A percentile compares a stretch with the other conserved stretches of the same genome.
Evolutionary conservation across 2,113 vertebrate genomes (phyloP).

Genomic region (Blennius ocellaris): DNA sequence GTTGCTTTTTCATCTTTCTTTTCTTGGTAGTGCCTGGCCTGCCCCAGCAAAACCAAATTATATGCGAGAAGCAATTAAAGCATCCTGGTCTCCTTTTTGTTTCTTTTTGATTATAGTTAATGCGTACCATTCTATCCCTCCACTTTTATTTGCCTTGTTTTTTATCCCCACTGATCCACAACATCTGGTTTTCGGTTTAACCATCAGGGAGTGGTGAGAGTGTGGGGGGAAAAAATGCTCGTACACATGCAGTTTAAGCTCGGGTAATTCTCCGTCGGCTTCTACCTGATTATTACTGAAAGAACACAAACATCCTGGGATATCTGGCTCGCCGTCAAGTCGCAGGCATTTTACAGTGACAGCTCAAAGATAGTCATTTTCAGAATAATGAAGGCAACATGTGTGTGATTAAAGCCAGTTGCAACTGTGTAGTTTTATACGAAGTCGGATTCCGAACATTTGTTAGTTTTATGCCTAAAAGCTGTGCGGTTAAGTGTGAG

Average conservation of each 20-base stretch:
- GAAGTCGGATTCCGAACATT: constrained; percentile 14
- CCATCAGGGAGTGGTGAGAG: constrained; percentile 65
- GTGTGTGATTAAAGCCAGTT: constrained; percentile 8
- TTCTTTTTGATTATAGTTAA: constrained; percentile 85
- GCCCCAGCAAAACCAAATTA: constrained; percentile 80
- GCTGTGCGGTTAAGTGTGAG: constrained; percentile 42
- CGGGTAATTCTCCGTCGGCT: constrained; percentile 55
- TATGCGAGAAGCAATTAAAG: constrained; percentile 82
- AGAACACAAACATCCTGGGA: constrained; percentile 61
- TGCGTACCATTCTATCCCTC: constrained; percentile 75
- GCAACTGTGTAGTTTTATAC: constrained; percentile 9
- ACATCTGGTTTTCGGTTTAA: constrained; percentile 82
- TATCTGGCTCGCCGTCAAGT: constrained; percentile 46
- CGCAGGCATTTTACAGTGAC: constrained; percentile 40
- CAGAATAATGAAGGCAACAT: constrained; percentile 13
- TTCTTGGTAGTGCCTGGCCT: constrained; percentile 72
- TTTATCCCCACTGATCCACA: constrained; percentile 76
- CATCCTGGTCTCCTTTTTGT: constrained; percentile 75
- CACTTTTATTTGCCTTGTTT: constrained; percentile 77
- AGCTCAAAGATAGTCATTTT: constrained; percentile 28
- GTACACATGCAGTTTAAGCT: constrained; percentile 65
- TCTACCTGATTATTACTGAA: constrained; percentile 67
- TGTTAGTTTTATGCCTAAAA: constrained; percentile 19
- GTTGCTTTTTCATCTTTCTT: constrained; percentile 79
- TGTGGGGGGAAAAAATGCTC: constrained; percentile 55